Conservation (phyloP, 2,888 invertebrate genomes). For the Acleris holmiana region DNA sequence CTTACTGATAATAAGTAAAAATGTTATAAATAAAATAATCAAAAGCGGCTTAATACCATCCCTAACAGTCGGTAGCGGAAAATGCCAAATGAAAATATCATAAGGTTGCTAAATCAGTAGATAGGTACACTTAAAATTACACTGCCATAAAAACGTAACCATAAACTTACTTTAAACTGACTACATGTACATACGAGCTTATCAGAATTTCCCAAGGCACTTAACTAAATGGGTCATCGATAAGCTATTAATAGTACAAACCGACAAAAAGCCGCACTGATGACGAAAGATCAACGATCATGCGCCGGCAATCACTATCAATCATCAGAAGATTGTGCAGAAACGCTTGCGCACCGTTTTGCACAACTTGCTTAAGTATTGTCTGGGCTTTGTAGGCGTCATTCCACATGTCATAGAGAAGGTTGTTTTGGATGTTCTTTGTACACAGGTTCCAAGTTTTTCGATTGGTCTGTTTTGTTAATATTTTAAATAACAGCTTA, state of each 20-base stretch:
- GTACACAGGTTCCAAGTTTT: neutral
- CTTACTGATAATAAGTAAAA: too few relatives aligned
- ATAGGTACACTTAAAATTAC: too few relatives aligned
- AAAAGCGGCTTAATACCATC: too few relatives aligned
- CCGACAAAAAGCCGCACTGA: conserved; percentile 25
- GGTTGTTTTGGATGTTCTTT: neutral
- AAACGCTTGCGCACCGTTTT: conserved; percentile 43
- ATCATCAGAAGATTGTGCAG: conserved; percentile 39
- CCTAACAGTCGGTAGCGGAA: too few relatives aligned
- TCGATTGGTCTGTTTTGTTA: neutral
- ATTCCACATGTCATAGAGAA: conserved; percentile 2
- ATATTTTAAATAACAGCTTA: neutral
- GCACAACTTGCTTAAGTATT: conserved; percentile 51
- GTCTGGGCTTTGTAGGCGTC: conserved; percentile 57
- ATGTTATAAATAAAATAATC: too few relatives aligned
- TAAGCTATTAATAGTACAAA: conserved; percentile 21
- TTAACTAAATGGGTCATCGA: conserved; percentile 33
- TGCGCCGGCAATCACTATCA: conserved; percentile 38
- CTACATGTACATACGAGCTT: conserved; percentile 3
- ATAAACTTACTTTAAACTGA: too few relatives aligned
- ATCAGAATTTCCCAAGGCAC: conserved; percentile 29
- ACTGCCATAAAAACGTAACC: too few relatives aligned
- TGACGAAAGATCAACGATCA: conserved; percentile 29
- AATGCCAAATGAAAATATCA: too few relatives aligned
- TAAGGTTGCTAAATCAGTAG: too few relatives aligned